Evolutionary conservation across 2,888 invertebrate species (phyloP), one percentile per base, ranked within the genome.

Genomic region (Plebejus anna): DNA sequence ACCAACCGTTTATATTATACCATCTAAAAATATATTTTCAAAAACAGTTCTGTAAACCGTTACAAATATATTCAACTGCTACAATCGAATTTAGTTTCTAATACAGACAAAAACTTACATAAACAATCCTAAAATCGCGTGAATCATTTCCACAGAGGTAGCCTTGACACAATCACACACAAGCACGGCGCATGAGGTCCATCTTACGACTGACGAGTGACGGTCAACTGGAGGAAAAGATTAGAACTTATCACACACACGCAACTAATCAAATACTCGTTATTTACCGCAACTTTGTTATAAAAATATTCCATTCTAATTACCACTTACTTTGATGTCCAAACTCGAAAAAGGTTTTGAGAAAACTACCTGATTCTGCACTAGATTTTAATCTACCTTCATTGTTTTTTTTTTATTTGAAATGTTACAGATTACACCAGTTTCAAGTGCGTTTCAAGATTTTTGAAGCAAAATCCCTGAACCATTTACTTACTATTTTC

Each of bases 21-120:
- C 9, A 42, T 9, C 42, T 42, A 51, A 51, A 51, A 51, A 51
- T 51, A 51, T 51, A 22, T 22, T 51, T 4, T 13, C 16, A 55
- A 55, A 55, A 55, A 55, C 55, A 55, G 16, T 13, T 55, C 13
- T 9, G 9, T n/a, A 57, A 13, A n/a, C 5, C n/a, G n/a, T n/a
- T 57, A n/a, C 42, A 7, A 42, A 13, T 57, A 13, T 57, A 57
- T 57, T 57, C 6, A 57, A n/a, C n/a, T 5, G 13, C 11, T 51
- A 3, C 51, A 51, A 16, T 16, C 16, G 4, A 55, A 55, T 55
- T 16, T 55, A 55, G 2, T 16, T 4, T 55, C 16, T 55, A 55
- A 75, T 57, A 47, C 11, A 59, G 47, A 76, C 71, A 38, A 38
- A 57, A 75, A 81, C 81, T 81, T 70, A 81, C 81, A 78, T 47